phyloP scores from a whole-genome alignment of 2,888 invertebrate species.

The Diadromus collaris region DNA sequence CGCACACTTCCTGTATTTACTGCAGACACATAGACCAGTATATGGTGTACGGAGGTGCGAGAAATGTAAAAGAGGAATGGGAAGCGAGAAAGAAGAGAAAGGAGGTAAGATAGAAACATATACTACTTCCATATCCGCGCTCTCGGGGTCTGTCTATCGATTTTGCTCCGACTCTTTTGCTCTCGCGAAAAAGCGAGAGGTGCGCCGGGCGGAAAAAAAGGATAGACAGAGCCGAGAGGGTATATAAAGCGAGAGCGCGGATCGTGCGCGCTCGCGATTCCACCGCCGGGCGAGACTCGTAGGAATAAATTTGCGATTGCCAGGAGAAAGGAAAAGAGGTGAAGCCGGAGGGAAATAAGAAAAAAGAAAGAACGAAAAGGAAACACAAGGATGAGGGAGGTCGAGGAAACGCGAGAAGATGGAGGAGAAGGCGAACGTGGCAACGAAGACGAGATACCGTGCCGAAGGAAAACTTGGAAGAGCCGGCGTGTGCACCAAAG shows the following conservation, averaged over 20 bases:
- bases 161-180: conserved; percentile 70
- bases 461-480: conserved; percentile 52
- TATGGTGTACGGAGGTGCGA: conserved; percentile 54
- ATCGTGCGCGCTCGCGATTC: conserved; percentile 59
- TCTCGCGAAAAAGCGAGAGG: conserved; percentile 63
- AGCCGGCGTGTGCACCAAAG: conserved; percentile 49
- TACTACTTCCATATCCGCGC: conserved; percentile 72
- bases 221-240: conserved; percentile 65
- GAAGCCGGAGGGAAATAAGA: conserved; percentile 57
- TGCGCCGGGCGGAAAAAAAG: conserved; percentile 40
- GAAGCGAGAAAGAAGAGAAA: conserved; percentile 57
- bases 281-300: conserved; percentile 71
- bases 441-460: conserved; percentile 33
- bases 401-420: conserved; percentile 57
- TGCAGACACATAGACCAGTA: conserved; percentile 35
- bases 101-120: conserved; percentile 35
- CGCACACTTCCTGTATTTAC: conserved; percentile 47
- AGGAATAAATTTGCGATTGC: conserved; percentile 78
- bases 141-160: conserved; percentile 72
- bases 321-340: conserved; percentile 62
- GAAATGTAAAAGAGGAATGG: conserved; percentile 45
- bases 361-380: conserved; percentile 66
- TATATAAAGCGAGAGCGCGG: conserved; percentile 72
- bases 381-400: conserved; percentile 51
- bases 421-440: conserved; percentile 55